phyloP scores from a whole-genome alignment of 2,888 invertebrate genomes.

The Acrobasis suavella region DNA sequence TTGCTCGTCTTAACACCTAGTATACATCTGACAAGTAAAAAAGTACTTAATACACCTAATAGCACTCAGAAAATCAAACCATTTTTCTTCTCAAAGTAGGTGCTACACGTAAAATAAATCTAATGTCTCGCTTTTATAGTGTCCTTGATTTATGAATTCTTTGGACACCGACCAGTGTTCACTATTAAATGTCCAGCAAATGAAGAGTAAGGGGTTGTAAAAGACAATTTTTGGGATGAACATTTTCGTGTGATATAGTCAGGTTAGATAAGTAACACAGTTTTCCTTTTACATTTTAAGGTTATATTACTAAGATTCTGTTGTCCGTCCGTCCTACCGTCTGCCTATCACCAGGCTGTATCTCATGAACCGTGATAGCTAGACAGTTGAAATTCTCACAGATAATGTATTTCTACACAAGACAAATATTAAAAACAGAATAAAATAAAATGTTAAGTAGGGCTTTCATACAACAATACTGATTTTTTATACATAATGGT shows the following conservation, averaged over 20 bases:
- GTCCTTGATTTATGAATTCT: slow-evolving; percentile 1
- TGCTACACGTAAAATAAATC: slow-evolving; percentile 12
- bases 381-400: no score
- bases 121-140: slow-evolving; percentile 12
- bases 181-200: slow-evolving; percentile 15
- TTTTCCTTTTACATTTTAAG: neutral
- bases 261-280: neutral
- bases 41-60: neutral
- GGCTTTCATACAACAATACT: no score
- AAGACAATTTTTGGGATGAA: neutral
- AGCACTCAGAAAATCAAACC: neutral
- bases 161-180: neutral
- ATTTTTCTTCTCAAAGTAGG: neutral
- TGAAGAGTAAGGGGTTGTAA: slow-evolving; percentile 10
- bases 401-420: no score
- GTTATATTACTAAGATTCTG: no score
- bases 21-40: no score
- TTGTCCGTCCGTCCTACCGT: no score
- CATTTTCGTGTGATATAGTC: neutral
- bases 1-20: no score
- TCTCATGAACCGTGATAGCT: no score
- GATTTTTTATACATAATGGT: no score
- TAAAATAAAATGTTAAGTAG: no score
- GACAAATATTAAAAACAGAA: no score
- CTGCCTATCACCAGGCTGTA: no score